Percentiles rank a stretch among this genome's conserved stretches.
phyloP scores from a whole-genome alignment of 2,888 invertebrate genomes.

The Sinotaia quadrata region DNA sequence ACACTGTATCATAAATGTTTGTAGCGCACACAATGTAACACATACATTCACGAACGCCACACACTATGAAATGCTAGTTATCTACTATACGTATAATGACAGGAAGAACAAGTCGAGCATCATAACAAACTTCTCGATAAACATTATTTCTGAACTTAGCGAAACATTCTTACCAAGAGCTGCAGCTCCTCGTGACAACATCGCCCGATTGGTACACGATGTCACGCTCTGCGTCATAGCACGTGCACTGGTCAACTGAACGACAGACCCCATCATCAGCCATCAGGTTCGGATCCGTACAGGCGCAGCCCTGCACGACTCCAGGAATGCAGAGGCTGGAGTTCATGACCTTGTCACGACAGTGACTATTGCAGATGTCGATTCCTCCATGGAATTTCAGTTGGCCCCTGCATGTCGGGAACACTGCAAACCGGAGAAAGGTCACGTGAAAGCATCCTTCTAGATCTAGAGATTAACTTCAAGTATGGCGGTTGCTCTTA shows the following conservation, averaged over 20 bases:
- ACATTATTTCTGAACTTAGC: too few species aligned
- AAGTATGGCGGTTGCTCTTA: too few species aligned
- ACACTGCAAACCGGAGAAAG: too few species aligned
- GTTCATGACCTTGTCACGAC: neutral
- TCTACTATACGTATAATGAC: too few species aligned
- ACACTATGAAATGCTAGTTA: too few species aligned
- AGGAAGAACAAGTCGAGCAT: too few species aligned
- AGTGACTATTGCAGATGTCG: slow-evolving; percentile 9
- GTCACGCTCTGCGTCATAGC: neutral
- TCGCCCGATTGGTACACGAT: slow-evolving; percentile 1
- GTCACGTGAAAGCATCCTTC: too few species aligned
- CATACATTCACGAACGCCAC: too few species aligned
- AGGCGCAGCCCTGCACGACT: slow-evolving; percentile 11
- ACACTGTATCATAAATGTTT: too few species aligned
- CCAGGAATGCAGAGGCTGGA: neutral
- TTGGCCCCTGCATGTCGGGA: neutral
- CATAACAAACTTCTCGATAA: too few species aligned
- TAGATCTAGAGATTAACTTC: too few species aligned
- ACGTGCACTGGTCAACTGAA: slow-evolving; percentile 1
- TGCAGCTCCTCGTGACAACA: neutral
- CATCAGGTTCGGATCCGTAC: neutral
- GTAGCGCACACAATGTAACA: too few species aligned
- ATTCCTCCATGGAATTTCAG: neutral
- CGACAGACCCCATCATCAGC: slow-evolving; percentile 6
- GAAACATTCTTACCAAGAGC: slow-evolving; percentile 7